phyloP scores from a whole-genome alignment of 2,888 invertebrate genomes.

The Fragum fragum region DNA sequence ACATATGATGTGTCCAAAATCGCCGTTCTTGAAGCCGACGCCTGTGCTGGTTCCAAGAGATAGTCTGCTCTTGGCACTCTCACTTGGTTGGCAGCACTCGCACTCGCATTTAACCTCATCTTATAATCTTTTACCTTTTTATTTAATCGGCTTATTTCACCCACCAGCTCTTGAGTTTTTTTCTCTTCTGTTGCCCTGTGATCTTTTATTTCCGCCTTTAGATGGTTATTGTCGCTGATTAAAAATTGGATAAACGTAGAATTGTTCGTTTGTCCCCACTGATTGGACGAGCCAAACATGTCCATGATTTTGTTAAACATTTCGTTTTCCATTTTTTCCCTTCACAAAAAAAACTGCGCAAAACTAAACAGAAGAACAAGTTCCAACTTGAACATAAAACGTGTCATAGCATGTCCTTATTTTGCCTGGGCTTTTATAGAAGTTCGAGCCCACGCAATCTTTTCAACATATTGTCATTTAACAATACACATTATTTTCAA shows the following conservation, averaged over 20 bases:
- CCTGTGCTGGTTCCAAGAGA: background rate
- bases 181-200: background rate
- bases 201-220: background rate
- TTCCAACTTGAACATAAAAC: conserved; percentile 3
- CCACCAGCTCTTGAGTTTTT: background rate
- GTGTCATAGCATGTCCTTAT: background rate
- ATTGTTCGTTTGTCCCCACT: conserved; percentile 14
- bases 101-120: background rate
- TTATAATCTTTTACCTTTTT: background rate
- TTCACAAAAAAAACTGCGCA: background rate
- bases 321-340: background rate
- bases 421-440: background rate
- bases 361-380: background rate
- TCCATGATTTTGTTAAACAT: background rate
- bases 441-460: background rate
- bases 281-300: conserved; percentile 12
- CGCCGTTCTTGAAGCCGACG: background rate
- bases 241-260: conserved; percentile 9
- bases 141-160: background rate
- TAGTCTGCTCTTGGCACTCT: background rate
- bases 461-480: too few relatives aligned
- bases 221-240: background rate
- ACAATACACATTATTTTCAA: too few relatives aligned
- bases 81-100: background rate
- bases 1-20: background rate